Percentiles rank a stretch among this genome's conserved stretches.
Evolutionary conservation across 1,140 invertebrate species (phyloP).

Genomic region (Apis florea): DNA sequence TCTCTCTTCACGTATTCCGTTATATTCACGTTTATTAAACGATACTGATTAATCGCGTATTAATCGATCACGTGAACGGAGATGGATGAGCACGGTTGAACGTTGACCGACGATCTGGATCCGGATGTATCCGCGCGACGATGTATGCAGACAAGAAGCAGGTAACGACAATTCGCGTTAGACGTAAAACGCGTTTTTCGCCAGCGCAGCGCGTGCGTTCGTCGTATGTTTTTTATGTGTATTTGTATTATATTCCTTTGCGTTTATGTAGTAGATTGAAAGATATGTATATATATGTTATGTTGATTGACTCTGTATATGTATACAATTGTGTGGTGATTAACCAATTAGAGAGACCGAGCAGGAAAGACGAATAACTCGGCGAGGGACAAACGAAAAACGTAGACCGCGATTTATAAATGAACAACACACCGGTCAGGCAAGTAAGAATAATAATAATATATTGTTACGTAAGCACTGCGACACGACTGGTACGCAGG

Average conservation of each 20-base stretch:
- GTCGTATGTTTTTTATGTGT: not conserved
- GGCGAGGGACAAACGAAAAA: conserved; percentile 37
- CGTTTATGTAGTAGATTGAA: not conserved
- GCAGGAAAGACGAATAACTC: conserved; percentile 17
- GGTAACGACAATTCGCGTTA: conserved; percentile 34
- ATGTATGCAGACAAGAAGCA: conserved; percentile 39
- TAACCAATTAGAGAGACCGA: conserved; percentile 5
- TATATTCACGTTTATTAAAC: not conserved
- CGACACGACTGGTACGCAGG: conserved; percentile 79
- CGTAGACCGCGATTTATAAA: conserved; percentile 47
- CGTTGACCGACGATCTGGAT: conserved; percentile 55
- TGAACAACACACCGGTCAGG: conserved; percentile 56
- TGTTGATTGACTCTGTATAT: not conserved
- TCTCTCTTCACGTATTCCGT: not conserved
- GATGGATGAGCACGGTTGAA: conserved; percentile 52
- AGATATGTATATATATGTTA: not conserved
- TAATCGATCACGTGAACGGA: conserved; percentile 21
- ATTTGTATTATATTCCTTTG: not conserved
- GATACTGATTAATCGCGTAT: conserved; percentile 16
- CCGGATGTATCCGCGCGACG: conserved; percentile 60
- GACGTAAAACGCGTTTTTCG: conserved; percentile 38
- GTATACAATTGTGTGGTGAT: not conserved
- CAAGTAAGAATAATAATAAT: conserved; percentile 75
- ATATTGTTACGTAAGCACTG: conserved; percentile 75
- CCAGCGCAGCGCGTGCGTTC: conserved; percentile 37